Evolutionary conservation across 2,888 invertebrate species (phyloP).

Genomic region (Melanargia galathea): DNA sequence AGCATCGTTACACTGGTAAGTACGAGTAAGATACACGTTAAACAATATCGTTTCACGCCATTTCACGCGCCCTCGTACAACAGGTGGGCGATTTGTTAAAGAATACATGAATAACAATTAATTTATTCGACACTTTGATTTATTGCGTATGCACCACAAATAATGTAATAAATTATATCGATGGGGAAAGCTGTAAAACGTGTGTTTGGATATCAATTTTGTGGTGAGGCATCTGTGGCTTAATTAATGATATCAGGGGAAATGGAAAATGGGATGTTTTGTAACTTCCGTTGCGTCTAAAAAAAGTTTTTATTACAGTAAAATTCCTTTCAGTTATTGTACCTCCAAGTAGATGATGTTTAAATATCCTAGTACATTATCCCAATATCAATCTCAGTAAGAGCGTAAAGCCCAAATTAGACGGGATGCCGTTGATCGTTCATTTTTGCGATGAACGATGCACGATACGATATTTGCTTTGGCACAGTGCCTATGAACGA

Average conservation of each 20-base stretch:
- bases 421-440: no score
- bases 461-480: no score
- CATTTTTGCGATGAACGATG: no score
- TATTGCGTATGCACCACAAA: conserved; percentile 19
- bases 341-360: no score
- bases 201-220: conserved; percentile 18
- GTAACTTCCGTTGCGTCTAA: background rate
- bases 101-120: conserved; percentile 32
- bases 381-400: no score
- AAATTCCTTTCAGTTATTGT: no score
- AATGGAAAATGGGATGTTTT: background rate
- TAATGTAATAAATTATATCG: conserved; percentile 21
- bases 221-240: conserved; percentile 12
- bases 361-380: no score
- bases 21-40: conserved; percentile 3
- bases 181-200: conserved; percentile 13
- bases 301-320: background rate
- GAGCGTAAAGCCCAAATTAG: no score
- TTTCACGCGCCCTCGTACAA: conserved; percentile 11
- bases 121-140: conserved; percentile 29
- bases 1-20: background rate
- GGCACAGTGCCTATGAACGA: no score
- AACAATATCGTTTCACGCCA: conserved; percentile 6
- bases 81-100: conserved; percentile 27
- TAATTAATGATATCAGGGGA: conserved; percentile 16